Base-by-base conservation (phyloP, 2,888 invertebrate species). In the Cantharis rufa region DNA sequence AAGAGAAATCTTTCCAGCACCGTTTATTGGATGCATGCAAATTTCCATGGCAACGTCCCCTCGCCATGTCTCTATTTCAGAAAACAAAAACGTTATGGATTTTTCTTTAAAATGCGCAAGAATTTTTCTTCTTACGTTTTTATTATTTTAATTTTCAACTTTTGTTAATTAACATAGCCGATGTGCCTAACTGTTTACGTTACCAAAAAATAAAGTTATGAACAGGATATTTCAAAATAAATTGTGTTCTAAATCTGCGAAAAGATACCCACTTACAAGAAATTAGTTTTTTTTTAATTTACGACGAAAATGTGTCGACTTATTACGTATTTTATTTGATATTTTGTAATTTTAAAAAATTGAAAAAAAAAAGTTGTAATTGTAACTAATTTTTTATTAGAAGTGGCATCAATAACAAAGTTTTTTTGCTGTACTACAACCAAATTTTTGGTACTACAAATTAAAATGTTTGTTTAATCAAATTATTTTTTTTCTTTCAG, bases 11-110 rank as follows among this genome's bases (percentile, higher is more conserved):
- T 78, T 78, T 72, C 61, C 75, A 75, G 75, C 75, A 75, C 83
- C 85, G 84, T 86, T 87, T 87, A 87, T 87, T 86, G 87, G 87
- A 87, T 85, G 87, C 87, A 87, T 87, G 86, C 86, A 87, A 87
- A 87, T 87, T 86, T 85, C 87, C 87, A 87, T 87, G 86, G 87
- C 86, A 87, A 87, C 87, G 84, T 84, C 82, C 84, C 83, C 82
- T 82, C 82, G 81, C 82, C 82, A 82, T 84, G 84, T 84, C 85
- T 85, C 83, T 85, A 84, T 86, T 85, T 84, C 85, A 83, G 84
- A 86, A 86, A 86, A 86, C 86, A 86, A 86, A 86, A 86, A 86
- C 86, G 85, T 83, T 86, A 86, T 86, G 86, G 86, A 86, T 86
- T 86, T 86, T 86, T 86, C 84, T 83, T 82, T 83, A 84, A 86